Evolutionary conservation across 2,113 vertebrate species (phyloP), one percentile per base, ranked within the genome.

Genomic region (Perca fluviatilis): DNA sequence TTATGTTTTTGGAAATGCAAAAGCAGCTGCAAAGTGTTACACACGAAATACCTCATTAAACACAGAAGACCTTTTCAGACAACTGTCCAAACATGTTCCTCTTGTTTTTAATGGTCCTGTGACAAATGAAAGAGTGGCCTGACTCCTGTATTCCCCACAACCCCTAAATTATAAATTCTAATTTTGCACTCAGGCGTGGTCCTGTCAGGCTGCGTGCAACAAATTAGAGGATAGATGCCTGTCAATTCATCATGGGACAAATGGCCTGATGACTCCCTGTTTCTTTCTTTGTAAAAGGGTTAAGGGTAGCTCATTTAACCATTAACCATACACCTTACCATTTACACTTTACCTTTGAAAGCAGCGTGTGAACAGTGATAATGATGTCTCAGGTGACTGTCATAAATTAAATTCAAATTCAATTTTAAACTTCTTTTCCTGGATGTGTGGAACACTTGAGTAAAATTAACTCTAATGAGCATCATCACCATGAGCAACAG

Each of bases 161-260:
- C 53, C 82, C 77, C 74, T 69, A 85, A 90, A 92, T 95, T 92
- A 90, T 89, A 50, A 89, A 89, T 86, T 92, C 90, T 90, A 86
- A 89, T 86, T 93, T 92, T 92, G 87, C 86, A 79, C 87, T 63
- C 78, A 90, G 90, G 90, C 81, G 86, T 89, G 78, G 85, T 79
- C 75, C 79, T 47, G 61, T 79, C 50, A 74, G 65, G 25, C 79
- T 82, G 85, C 9, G 49, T 80, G 77, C 61, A 82, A 73, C 89
- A 88, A 91, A 92, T 92, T 92, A 92, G 46, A 91, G 89, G 91
- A 92, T 18, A 88, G 64, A 81, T 40, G 64, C 58, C 56, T 78
- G 82, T 90, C 84, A 80, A 60, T 90, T 88, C 66, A 71, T 88
- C 21, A 25, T 56, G 56, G 71, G 36, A 36, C 58, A 75, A 71